Evolutionary conservation across 2,797 vertebrate genomes (phyloP).

Genomic region (Loriculus beryllinus): DNA sequence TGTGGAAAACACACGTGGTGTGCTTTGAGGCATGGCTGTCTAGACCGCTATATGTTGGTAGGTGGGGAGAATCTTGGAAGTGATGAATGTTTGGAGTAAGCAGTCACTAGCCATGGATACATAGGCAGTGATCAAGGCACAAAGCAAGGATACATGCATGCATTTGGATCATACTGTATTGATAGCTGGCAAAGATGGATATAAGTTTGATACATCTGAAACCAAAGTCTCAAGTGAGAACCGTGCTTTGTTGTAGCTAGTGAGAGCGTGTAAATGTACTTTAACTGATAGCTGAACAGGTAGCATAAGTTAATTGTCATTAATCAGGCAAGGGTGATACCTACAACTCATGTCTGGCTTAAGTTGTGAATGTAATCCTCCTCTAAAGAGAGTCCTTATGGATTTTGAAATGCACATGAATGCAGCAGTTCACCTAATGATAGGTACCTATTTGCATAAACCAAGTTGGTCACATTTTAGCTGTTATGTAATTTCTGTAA

Average conservation of each 20-base stretch:
- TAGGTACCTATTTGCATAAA: not conserved
- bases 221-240: not conserved
- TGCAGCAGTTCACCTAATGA: not conserved
- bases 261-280: not conserved
- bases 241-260: not conserved
- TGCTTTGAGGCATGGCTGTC: not conserved
- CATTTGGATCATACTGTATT: not conserved
- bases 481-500: not conserved
- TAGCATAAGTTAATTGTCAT: not conserved
- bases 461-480: not conserved
- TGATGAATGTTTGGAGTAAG: not conserved
- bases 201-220: not conserved
- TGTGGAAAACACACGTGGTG: not conserved
- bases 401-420: not conserved
- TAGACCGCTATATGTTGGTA: not conserved
- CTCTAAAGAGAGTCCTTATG: not conserved
- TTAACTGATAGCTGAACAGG: not conserved
- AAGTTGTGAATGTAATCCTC: not conserved
- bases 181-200: not conserved
- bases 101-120: not conserved
- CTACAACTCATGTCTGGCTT: not conserved
- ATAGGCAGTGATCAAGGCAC: not conserved
- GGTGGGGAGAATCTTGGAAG: not conserved
- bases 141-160: fast-evolving
- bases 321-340: not conserved